Percentiles rank a stretch among this genome's conserved stretches.
These are phyloP conservation scores for Bettongia penicillata DNA, from an alignment of 2,113 vertebrate genomes.

Conservation along the genomic window DNA sequence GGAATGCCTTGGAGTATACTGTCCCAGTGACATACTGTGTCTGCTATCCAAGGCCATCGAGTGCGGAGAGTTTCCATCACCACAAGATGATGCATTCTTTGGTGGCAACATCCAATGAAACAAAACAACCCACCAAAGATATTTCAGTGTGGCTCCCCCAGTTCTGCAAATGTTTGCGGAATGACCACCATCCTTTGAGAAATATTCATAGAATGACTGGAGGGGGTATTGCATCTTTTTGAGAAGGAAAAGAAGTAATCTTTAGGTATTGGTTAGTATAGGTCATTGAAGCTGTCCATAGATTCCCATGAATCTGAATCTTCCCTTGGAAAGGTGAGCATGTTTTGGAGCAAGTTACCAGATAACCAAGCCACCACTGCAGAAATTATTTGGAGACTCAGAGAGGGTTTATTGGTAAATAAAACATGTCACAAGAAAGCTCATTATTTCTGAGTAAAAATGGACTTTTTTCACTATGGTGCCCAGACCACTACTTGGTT, in stretches of 20 bases:
- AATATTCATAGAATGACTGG: not conserved
- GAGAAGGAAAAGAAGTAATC: not conserved
- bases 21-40: not conserved
- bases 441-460: not conserved
- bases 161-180: not conserved
- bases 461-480: not conserved
- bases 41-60: not conserved
- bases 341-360: not conserved
- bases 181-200: not conserved
- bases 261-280: not conserved
- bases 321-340: not conserved
- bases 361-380: not conserved
- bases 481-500: not conserved
- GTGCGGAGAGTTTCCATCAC: not conserved
- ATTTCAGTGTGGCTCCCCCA: not conserved
- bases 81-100: not conserved
- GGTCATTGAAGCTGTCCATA: not conserved
- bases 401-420: not conserved
- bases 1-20: not conserved
- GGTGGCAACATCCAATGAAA: not conserved
- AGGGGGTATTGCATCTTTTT: not conserved
- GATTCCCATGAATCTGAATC: not conserved
- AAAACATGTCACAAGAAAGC: not conserved
- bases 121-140: not conserved
- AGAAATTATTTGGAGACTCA: not conserved